These are phyloP conservation scores for Drosophila mayri DNA, from an alignment of 1,140 invertebrate species.

Conservation along the genomic window DNA sequence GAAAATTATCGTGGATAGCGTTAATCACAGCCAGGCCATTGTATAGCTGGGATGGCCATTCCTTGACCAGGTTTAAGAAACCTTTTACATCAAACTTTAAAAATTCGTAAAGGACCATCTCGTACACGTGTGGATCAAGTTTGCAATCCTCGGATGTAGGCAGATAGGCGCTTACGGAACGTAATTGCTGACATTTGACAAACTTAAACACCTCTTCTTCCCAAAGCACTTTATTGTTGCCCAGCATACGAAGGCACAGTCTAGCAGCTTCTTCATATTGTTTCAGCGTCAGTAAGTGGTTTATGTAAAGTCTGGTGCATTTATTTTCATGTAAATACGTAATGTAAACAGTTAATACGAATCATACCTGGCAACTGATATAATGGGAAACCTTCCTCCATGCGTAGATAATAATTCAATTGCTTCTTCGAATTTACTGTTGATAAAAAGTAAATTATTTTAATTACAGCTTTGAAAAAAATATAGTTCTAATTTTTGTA, in stretches of 20 bases:
- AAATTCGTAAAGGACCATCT: conserved; percentile 97
- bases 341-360: background rate
- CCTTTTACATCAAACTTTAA: conserved; percentile 92
- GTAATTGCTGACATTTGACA: conserved; percentile 92
- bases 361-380: conserved; percentile 69
- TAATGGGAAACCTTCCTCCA: conserved; percentile 83
- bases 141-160: conserved; percentile 89
- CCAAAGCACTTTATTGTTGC: conserved; percentile 95
- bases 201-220: conserved; percentile 98
- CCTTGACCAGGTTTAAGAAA: conserved; percentile 94
- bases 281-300: conserved; percentile 91
- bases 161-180: conserved; percentile 94
- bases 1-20: conserved; percentile 91
- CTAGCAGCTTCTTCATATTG: conserved; percentile 94
- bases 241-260: conserved; percentile 92
- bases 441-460: conserved; percentile 5
- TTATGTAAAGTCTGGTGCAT: conserved; percentile 90
- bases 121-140: conserved; percentile 95
- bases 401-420: conserved; percentile 88
- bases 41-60: conserved; percentile 95
- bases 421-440: conserved; percentile 90
- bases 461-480: background rate
- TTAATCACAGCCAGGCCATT: conserved; percentile 94
- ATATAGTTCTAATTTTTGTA: background rate
- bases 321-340: background rate